Base-by-base conservation (phyloP, 2,888 invertebrate species). In the Troides helena region DNA sequence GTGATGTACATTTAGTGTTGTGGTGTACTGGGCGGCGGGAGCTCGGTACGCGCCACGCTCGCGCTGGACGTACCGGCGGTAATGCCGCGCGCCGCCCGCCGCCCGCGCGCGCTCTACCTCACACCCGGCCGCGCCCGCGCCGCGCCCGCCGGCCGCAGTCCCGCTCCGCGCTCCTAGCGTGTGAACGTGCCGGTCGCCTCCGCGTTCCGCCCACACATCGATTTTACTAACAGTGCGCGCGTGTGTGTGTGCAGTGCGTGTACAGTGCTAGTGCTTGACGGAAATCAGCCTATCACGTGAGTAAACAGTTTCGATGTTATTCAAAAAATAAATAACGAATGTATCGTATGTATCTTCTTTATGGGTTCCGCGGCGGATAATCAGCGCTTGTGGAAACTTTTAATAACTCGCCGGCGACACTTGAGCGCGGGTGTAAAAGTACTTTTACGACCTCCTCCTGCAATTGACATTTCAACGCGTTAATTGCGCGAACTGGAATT, bases 371-470 rank as follows among this genome's bases (percentile, higher is more conserved):
- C 58, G 65, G 62, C 62, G 67, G 62, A 59, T 68, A 71, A 73
- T 70, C 70, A 67, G 68, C 43, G 67, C 62, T 23, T 70, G 71
- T 68, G 69, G 63, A 71, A 73, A 73, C 68, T 71, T 73, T 71
- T 71, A 73, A 73, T 70, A 72, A 71, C 62, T 62, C 65, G 23
- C 3, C 30, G 3, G 30, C 30, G 30, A 30, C 30, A 30, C 30
- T 30, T 30, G 30, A n/a, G 46, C 58, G 62, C 60, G 50, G 65
- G 68, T 60, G 59, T 68, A 63, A 70, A 64, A 57, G 39, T 21
- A 36, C 68, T 65, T 30, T 62, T 59, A 69, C 43, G 65, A n/a
- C 50, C 62, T 50, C n/a, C 5, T 5, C 30, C 4, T 5, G 30
- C 62, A 58, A 65, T 69, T 46, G 69, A 65, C 62, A 58, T 69